Conservation (phyloP, 2,888 invertebrate species). For the Lycocerus yunnanus region DNA sequence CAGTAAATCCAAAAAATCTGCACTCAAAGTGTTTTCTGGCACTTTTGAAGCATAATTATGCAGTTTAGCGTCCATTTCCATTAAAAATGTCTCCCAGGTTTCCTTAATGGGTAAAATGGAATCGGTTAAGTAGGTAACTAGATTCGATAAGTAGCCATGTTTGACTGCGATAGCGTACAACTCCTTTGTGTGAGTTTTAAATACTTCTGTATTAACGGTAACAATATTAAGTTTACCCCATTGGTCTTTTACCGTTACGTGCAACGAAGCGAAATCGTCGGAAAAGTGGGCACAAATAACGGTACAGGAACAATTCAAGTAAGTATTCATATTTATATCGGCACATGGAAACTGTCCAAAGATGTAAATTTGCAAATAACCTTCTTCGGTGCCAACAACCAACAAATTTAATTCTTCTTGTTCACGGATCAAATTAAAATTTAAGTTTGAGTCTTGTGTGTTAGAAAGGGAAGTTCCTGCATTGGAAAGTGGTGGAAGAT, state of each 20-base stretch:
- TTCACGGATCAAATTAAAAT: constrained; percentile 64
- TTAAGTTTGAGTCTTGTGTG: constrained; percentile 60
- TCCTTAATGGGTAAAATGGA: constrained; percentile 83
- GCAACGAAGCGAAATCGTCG: constrained; percentile 71
- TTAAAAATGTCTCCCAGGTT: constrained; percentile 91
- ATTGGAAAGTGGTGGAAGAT: constrained; percentile 58
- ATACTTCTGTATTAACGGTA: constrained; percentile 63
- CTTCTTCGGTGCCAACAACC: constrained; percentile 77
- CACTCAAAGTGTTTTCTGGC: constrained; percentile 81
- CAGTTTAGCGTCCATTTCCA: constrained; percentile 94
- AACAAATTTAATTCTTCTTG: constrained; percentile 73
- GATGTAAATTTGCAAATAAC: constrained; percentile 74
- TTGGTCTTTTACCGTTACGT: constrained; percentile 64
- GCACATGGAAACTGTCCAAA: constrained; percentile 87
- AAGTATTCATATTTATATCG: constrained; percentile 64
- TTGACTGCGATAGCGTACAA: constrained; percentile 74
- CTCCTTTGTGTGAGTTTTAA: constrained; percentile 70
- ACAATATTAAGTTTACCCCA: constrained; percentile 59
- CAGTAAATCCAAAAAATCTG: constrained; percentile 87
- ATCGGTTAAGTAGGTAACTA: constrained; percentile 71
- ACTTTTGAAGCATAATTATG: constrained; percentile 83
- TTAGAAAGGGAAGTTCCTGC: constrained; percentile 58
- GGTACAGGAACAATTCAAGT: constrained; percentile 61
- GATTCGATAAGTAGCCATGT: constrained; percentile 64
- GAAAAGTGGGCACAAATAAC: constrained; percentile 70